Conservation (phyloP, 1,140 invertebrate genomes). For the Procambarus clarkii region DNA sequence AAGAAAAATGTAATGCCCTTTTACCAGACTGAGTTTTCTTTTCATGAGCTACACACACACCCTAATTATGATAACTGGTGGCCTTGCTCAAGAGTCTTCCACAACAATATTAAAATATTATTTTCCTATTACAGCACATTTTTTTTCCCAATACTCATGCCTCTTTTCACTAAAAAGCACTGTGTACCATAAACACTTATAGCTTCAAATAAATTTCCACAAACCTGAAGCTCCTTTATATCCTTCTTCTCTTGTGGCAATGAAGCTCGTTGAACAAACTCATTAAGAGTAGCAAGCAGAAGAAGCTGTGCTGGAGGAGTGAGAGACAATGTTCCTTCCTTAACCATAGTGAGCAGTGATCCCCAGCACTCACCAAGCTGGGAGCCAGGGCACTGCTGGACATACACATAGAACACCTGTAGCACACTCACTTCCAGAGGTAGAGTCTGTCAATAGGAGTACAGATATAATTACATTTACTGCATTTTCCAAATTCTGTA, state of each 20-base stretch:
- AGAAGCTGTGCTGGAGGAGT: slow-evolving; percentile 88
- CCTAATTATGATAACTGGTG: too few relatives aligned
- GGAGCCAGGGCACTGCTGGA: slow-evolving; percentile 76
- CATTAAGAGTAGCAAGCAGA: slow-evolving; percentile 87
- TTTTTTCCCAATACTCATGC: too few relatives aligned
- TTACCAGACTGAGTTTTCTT: too few relatives aligned
- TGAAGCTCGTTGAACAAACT: slow-evolving; percentile 90
- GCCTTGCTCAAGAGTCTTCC: too few relatives aligned
- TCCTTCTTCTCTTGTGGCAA: slow-evolving; percentile 88
- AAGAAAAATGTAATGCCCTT: too few relatives aligned
- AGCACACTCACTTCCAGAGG: slow-evolving; percentile 81
- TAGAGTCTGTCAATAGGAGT: slow-evolving; percentile 20
- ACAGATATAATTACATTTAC: neutral
- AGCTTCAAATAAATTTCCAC: neutral
- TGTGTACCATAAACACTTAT: too few relatives aligned
- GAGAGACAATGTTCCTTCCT: slow-evolving; percentile 82
- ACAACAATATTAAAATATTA: too few relatives aligned
- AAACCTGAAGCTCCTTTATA: slow-evolving; percentile 85
- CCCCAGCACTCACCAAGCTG: slow-evolving; percentile 88
- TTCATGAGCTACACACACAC: too few relatives aligned
- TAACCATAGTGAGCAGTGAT: slow-evolving; percentile 86
- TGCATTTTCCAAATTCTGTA: too few relatives aligned
- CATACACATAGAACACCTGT: slow-evolving; percentile 82
- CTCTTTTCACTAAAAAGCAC: too few relatives aligned
- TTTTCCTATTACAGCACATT: too few relatives aligned